Percentiles rank a stretch among this genome's conserved stretches.
Conservation (phyloP, 2,113 vertebrate species). For the Scophthalmus maximus region DNA sequence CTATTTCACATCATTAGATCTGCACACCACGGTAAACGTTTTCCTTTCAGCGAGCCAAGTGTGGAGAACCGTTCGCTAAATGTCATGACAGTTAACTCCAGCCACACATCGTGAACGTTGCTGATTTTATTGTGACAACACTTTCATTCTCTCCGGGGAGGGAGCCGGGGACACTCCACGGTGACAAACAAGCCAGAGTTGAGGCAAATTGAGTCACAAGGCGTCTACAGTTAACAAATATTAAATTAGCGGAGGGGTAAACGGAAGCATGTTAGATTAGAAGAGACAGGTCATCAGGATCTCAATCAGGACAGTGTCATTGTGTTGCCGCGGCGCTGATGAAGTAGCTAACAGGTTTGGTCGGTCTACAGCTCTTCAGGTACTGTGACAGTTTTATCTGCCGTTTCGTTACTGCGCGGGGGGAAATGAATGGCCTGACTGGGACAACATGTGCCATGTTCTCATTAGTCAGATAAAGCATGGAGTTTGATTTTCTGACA, state of each 20-base stretch:
- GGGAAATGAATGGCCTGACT: conserved; percentile 49
- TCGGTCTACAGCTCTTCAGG: conserved; percentile 23
- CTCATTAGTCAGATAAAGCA: conserved; percentile 61
- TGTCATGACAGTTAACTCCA: conserved; percentile 33
- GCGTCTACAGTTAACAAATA: conserved; percentile 38
- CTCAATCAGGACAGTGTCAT: conserved; percentile 40
- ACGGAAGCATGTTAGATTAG: conserved; percentile 40
- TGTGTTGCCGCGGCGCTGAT: conserved; percentile 14
- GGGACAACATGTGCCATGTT: conserved; percentile 52
- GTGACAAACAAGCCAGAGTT: conserved; percentile 39
- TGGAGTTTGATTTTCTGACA: conserved; percentile 43
- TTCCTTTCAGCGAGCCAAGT: neutral
- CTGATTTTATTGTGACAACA: conserved; percentile 40
- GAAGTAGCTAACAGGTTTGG: conserved; percentile 41
- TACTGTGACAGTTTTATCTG: conserved; percentile 62
- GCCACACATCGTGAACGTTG: conserved; percentile 16
- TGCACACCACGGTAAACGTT: conserved; percentile 28
- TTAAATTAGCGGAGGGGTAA: conserved; percentile 33
- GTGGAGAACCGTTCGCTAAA: conserved; percentile 51
- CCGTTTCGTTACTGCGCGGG: conserved; percentile 18
- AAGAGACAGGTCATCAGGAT: conserved; percentile 67
- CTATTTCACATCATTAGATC: conserved; percentile 30
- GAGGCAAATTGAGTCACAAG: conserved; percentile 44
- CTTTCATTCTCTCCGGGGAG: conserved; percentile 32
- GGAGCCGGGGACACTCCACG: conserved; percentile 1